phyloP scores from a whole-genome alignment of 2,113 vertebrate genomes.

The Cairina moschata region DNA sequence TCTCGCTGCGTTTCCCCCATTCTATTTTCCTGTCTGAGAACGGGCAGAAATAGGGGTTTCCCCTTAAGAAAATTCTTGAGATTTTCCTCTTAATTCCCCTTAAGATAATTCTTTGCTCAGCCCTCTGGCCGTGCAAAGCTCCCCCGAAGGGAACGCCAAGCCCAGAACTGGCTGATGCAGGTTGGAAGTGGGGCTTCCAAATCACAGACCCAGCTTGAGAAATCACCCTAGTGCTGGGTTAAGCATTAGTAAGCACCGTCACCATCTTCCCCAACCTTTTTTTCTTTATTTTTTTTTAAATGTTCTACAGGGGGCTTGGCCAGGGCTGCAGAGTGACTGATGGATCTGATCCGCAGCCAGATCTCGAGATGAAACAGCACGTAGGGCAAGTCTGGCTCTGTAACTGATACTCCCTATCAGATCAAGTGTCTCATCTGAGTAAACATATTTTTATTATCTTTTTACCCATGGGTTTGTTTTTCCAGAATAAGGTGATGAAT shows the following conservation, averaged over 20 bases:
- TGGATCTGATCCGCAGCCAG: neutral
- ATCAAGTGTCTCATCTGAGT: neutral
- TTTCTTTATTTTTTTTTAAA: neutral
- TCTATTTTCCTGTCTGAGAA: neutral
- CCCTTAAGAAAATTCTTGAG: neutral
- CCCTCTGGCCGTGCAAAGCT: rapidly evolving
- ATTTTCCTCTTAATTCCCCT: too few relatives aligned
- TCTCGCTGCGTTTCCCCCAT: neutral
- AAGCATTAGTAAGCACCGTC: neutral
- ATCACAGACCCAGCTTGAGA: neutral
- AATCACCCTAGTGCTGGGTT: neutral
- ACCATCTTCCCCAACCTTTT: neutral
- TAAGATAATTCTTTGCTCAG: neutral
- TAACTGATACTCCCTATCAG: neutral
- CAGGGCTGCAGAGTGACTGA: neutral
- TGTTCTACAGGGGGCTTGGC: neutral
- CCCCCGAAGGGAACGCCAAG: neutral
- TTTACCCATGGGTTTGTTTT: neutral
- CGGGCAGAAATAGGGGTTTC: neutral
- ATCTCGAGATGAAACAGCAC: neutral
- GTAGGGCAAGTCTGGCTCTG: neutral
- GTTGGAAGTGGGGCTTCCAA: neutral
- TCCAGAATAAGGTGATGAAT: neutral
- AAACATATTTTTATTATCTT: neutral
- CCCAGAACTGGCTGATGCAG: neutral